These are phyloP conservation scores for Porites australiensis DNA, from an alignment of 64 coral and sea anemone species.

Conservation along the genomic window DNA sequence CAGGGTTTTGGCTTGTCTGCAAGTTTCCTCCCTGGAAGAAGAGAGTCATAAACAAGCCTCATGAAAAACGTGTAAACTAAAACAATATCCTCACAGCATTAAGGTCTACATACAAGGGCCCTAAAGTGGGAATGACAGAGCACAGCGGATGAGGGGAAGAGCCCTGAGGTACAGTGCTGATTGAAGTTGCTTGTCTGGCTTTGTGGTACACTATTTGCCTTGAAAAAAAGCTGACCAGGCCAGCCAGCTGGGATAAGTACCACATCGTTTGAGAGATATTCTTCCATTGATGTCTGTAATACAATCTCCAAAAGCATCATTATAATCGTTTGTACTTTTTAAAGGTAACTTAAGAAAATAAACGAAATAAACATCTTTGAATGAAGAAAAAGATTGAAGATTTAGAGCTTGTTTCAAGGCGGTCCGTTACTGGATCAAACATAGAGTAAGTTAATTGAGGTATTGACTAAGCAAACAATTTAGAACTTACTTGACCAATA, in stretches of 20 bases:
- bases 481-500: conserved; percentile 18
- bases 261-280: conserved; percentile 14
- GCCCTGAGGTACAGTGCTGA: neutral
- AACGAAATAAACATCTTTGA: conserved; percentile 38
- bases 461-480: conserved; percentile 51
- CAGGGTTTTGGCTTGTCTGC: conserved; percentile 68
- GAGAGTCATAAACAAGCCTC: conserved; percentile 35
- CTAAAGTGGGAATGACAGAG: conserved; percentile 39
- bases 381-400: neutral
- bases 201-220: conserved; percentile 33
- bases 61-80: conserved; percentile 22
- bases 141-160: neutral
- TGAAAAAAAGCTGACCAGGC: conserved; percentile 39
- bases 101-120: conserved; percentile 55
- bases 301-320: conserved; percentile 26
- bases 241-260: conserved; percentile 41
- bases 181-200: neutral
- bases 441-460: conserved; percentile 18
- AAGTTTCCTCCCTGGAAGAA: conserved; percentile 54
- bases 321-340: conserved; percentile 17
- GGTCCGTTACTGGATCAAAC: too few relatives aligned
- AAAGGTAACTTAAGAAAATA: conserved; percentile 22
- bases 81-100: conserved; percentile 64
- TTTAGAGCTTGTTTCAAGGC: too few relatives aligned
- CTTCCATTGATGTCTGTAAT: neutral